These are phyloP conservation scores for Channallabes apus DNA, from an alignment of 2,797 vertebrate genomes.

Conservation along the genomic window DNA sequence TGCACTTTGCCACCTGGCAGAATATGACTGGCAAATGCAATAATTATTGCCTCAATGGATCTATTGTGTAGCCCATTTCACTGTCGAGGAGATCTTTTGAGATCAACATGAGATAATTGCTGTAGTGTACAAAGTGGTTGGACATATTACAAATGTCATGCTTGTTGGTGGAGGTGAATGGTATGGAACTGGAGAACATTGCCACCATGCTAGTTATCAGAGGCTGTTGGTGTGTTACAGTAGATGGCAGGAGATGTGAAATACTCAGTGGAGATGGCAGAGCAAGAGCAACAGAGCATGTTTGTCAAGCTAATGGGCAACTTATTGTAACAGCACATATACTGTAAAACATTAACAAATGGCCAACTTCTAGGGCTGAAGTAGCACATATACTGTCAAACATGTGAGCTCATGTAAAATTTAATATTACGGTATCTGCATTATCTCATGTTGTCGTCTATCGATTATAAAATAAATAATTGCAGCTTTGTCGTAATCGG, in stretches of 20 bases:
- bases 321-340: not conserved
- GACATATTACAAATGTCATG: not conserved
- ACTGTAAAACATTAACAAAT: not conserved
- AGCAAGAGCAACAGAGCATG: not conserved
- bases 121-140: not conserved
- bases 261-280: not conserved
- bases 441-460: not conserved
- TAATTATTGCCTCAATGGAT: not conserved
- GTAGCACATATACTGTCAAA: not conserved
- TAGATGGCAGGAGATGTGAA: not conserved
- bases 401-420: not conserved
- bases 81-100: not conserved
- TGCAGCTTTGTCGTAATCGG: not conserved
- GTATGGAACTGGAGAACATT: not conserved
- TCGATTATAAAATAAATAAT: not conserved
- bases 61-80: not conserved
- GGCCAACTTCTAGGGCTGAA: not conserved
- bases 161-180: not conserved
- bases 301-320: not conserved
- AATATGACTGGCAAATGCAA: constrained; percentile 1
- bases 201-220: not conserved
- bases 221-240: not conserved
- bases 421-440: not conserved
- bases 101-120: not conserved
- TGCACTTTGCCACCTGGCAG: not conserved